Base-by-base conservation (phyloP, 2,113 vertebrate genomes). In the Perca flavescens region DNA sequence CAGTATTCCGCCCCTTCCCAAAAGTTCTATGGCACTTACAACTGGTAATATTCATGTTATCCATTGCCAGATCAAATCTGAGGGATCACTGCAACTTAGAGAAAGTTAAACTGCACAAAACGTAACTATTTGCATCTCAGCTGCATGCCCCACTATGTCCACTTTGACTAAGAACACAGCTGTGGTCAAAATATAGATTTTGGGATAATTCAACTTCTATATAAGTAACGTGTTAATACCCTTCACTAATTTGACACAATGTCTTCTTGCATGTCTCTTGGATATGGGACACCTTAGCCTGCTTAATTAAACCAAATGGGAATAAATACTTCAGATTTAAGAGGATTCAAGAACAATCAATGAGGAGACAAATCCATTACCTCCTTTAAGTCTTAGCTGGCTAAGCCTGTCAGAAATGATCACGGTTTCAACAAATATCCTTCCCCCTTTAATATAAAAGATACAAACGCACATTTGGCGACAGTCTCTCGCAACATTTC, bases 361-460 rank as follows among this genome's bases (percentile, higher is more conserved):
- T 43, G 50, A 54, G 4, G 72, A 54, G 60, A 58, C 12, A 65
- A 66, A 63, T 36, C 46, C 25, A 63, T 70, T 17, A 28, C 3
- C 0, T 61, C 57, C 34, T 77, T 77, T 34, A 46, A 47, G 10
- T 69, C 69, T 49, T 77, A 68, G 49, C 19, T 46, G 15, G 40
- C 36, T 71, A 43, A 79, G 16, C 56, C 46, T 34, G 13, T 62
- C 64, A 53, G n/a, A 61, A 75, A 79, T 77, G 28, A 52, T 56
- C 36, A 49, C 0, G 7, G 14, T 43, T 70, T 63, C 16, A 73
- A 63, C 69, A 76, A 63, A 74, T 19, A 75, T 73, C 63, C 40
- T 72, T 64, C 50, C 72, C 43, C 17, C n/a, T 80, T 79, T 63
- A 67, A 72, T 77, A 84, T 56, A 86, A 88, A 91, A 86, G 25